Percentiles rank a stretch among this genome's conserved stretches.
Evolutionary conservation across 2,113 vertebrate genomes (phyloP).

Genomic region (Plestiodon gilberti): DNA sequence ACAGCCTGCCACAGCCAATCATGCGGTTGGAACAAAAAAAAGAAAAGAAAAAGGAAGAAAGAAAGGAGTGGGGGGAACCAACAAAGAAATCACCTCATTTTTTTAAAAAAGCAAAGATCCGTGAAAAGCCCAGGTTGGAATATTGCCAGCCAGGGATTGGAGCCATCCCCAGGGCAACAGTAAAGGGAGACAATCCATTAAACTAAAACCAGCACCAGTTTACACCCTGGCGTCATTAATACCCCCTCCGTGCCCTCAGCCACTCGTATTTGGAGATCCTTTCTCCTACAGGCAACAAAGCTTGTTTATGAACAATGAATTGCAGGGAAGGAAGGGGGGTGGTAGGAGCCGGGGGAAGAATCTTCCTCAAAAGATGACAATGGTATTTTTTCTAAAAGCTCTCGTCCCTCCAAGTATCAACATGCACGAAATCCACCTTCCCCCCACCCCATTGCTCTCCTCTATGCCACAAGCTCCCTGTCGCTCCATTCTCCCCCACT

Average conservation of each 20-base stretch:
- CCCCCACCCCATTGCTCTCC: rapidly evolving
- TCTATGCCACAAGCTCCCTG: neutral
- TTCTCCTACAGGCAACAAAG: neutral
- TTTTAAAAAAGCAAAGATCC: constrained; percentile 66
- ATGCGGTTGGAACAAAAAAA: constrained; percentile 62
- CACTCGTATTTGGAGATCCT: neutral
- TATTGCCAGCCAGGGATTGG: constrained; percentile 72
- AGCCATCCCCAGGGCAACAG: constrained; percentile 69
- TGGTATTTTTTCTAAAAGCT: rapidly evolving
- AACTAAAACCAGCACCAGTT: constrained; percentile 75
- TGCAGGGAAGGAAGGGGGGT: rapidly evolving
- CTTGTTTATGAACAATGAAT: neutral
- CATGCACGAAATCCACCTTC: neutral
- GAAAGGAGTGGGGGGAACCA: neutral
- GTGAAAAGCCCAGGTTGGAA: constrained; percentile 75
- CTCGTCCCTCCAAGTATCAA: neutral
- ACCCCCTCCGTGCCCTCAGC: constrained; percentile 8
- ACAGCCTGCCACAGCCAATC: constrained; percentile 77
- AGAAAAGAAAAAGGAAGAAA: neutral
- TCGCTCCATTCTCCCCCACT: constrained; percentile 35
- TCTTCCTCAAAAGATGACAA: neutral
- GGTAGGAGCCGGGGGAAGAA: neutral
- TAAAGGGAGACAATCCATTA: constrained; percentile 77
- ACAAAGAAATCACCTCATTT: constrained; percentile 72
- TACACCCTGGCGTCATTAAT: constrained; percentile 37